These are phyloP conservation scores for Drosophila vallismaia DNA, from an alignment of 2,888 invertebrate genomes.

Conservation along the genomic window DNA sequence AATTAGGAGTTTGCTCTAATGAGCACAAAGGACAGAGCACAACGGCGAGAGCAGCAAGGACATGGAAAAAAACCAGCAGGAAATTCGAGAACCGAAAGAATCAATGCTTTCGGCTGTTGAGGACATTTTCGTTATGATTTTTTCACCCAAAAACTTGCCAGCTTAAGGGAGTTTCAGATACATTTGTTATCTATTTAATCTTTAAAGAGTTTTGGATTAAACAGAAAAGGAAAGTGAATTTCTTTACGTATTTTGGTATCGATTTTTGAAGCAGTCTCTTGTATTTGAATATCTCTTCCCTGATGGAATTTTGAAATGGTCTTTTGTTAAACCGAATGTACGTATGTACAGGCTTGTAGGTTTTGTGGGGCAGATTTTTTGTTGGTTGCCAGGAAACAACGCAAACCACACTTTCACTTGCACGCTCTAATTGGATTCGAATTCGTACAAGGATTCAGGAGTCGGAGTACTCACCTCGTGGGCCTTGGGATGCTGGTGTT, in stretches of 20 bases:
- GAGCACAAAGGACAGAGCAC: slow-evolving; percentile 5
- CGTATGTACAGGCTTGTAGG: background rate
- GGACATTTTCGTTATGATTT: background rate
- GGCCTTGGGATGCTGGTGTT: slow-evolving; percentile 87
- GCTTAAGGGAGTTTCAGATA: background rate
- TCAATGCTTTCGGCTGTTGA: background rate
- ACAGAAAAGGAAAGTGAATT: background rate
- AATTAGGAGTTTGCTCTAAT: slow-evolving; percentile 33
- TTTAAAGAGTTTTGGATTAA: background rate
- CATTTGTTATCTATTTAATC: background rate
- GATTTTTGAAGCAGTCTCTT: background rate
- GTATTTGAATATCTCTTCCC: background rate
- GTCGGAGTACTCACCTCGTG: slow-evolving; percentile 86
- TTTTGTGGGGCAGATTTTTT: background rate
- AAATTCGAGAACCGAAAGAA: slow-evolving; percentile 3
- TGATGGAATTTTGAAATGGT: background rate
- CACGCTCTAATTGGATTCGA: background rate
- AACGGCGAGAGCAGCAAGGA: background rate
- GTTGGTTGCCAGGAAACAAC: slow-evolving; percentile 1
- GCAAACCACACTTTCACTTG: background rate
- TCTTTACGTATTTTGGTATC: background rate
- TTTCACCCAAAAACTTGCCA: background rate
- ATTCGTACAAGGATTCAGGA: slow-evolving; percentile 1
- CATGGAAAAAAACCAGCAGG: background rate
- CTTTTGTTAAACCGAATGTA: background rate